phyloP scores from a whole-genome alignment of 2,113 vertebrate genomes.

The Pleuronectes platessa region DNA sequence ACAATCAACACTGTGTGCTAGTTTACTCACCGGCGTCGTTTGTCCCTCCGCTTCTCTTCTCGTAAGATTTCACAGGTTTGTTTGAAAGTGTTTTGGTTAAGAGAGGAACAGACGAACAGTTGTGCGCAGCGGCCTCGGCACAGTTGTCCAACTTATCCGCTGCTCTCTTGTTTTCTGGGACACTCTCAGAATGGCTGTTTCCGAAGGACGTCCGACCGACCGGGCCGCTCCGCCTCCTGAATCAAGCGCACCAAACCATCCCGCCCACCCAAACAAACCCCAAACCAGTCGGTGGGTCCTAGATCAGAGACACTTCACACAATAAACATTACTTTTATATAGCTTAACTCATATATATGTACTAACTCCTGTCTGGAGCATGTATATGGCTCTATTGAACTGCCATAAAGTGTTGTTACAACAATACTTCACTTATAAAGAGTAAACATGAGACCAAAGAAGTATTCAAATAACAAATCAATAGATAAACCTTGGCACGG shows the following conservation, averaged over 20 bases:
- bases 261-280: neutral
- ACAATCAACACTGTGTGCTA: slow-evolving; percentile 11
- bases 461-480: too few species aligned
- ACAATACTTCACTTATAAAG: too few species aligned
- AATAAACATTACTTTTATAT: neutral
- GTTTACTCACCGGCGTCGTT: slow-evolving; percentile 66
- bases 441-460: too few species aligned
- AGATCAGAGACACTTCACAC: neutral
- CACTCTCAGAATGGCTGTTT: slow-evolving; percentile 29
- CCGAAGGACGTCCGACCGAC: slow-evolving; percentile 57
- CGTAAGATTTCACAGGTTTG: neutral
- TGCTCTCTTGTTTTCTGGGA: slow-evolving; percentile 58
- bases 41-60: slow-evolving; percentile 19
- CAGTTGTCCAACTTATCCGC: slow-evolving; percentile 63
- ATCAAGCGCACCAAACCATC: slow-evolving; percentile 19
- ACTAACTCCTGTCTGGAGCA: too few species aligned
- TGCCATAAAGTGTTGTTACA: too few species aligned
- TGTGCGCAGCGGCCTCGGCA: slow-evolving; percentile 34
- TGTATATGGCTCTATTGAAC: too few species aligned
- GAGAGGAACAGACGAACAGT: neutral
- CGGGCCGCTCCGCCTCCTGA: slow-evolving; percentile 69
- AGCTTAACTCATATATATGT: neutral
- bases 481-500: neutral
- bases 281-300: too few species aligned
- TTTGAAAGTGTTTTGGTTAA: neutral